Evolutionary conservation across 2,113 vertebrate species (phyloP).

Genomic region (Labeo catla): DNA sequence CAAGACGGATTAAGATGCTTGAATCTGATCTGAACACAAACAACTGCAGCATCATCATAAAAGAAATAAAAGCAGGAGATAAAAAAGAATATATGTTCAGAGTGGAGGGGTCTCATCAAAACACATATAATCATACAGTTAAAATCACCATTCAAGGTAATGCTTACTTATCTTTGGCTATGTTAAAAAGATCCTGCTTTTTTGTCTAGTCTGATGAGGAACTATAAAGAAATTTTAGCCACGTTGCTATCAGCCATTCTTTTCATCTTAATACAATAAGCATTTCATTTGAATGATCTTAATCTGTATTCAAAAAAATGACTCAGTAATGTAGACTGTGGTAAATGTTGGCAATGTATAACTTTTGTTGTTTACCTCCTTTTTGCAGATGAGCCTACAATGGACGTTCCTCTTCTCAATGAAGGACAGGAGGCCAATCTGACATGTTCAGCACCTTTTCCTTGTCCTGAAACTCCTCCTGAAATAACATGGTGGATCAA

Average conservation of each 20-base stretch:
- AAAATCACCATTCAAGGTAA: background rate
- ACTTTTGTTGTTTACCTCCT: background rate
- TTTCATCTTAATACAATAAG: no score
- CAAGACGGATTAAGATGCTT: background rate
- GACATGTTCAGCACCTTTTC: conserved; percentile 61
- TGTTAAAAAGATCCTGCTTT: no score
- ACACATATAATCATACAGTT: rapidly evolving
- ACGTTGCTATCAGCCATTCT: no score
- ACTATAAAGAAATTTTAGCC: no score
- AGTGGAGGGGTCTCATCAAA: rapidly evolving
- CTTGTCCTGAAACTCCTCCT: conserved; percentile 60
- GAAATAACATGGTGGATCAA: conserved; percentile 56
- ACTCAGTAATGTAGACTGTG: no score
- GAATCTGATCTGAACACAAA: background rate
- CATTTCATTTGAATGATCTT: no score
- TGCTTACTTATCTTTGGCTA: background rate
- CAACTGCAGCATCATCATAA: background rate
- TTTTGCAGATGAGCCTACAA: conserved; percentile 48
- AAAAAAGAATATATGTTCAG: background rate
- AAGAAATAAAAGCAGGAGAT: background rate
- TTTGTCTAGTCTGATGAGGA: no score
- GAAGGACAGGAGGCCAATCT: conserved; percentile 56
- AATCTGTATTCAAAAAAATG: no score
- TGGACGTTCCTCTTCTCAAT: conserved; percentile 54
- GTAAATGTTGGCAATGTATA: background rate